Base-by-base conservation (phyloP, 2,797 vertebrate species). In the Siniperca undulata region DNA sequence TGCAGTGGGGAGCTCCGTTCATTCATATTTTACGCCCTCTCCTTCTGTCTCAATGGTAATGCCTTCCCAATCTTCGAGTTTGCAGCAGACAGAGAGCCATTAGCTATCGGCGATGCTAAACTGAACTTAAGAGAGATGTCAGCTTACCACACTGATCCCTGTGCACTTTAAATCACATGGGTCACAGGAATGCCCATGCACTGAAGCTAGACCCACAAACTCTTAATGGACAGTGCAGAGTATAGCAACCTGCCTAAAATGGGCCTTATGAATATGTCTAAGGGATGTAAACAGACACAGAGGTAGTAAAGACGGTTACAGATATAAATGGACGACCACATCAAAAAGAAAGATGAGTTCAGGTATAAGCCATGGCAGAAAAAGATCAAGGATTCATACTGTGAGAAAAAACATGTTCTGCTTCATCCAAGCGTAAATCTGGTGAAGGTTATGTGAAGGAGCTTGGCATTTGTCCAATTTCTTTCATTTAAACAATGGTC, bases 21-120 rank as follows among this genome's bases (percentile, higher is more conserved):
- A 94, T 95, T 93, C 88, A 94, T 94, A 93, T 94, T 95, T 93
- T 92, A 94, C 85, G 73, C 75, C 76, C 82, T 89, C 73, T 85
- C 86, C 72, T 89, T 88, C 88, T 74, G 56, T 87, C 90, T 93
- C 88, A 84, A 78, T 90, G 88, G 80, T 90, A 94, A 93, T 92
- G 86, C 78, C 77, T 91, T 80, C 77, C 69, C 74, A 70, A 85
- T 85, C 87, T 85, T 72, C 75, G 44, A 78, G 77, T 65, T 81
- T 11, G 20, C 68, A 74, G 88, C 88, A 94, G 91, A 93, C 89
- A 72, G 56, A 82, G 70, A 86, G 87, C 92, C 91, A 94, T 95
- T 93, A 93, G 89, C 91, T 69, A 74, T 85, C 74, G 65, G 86
- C 69, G 42, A 88, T 74, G 86, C 86, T 85, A 80, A 88, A 85